Evolutionary conservation across 1,140 invertebrate genomes (phyloP).

Genomic region (Anastatus disparis): DNA sequence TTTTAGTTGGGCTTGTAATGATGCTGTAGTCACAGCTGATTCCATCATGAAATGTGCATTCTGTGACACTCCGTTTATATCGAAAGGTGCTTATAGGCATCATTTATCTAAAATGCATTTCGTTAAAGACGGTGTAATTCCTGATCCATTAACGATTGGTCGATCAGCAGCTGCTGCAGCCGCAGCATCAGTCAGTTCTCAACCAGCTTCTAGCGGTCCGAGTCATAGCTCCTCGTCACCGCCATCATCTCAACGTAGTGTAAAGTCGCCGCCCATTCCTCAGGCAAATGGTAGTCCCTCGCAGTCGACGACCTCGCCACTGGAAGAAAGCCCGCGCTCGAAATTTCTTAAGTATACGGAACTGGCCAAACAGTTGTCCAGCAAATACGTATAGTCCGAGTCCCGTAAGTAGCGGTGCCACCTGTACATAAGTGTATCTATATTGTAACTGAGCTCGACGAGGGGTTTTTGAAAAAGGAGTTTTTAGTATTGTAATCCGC

Average conservation of each 20-base stretch:
- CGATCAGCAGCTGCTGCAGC: conserved; percentile 63
- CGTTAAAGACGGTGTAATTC: conserved; percentile 89
- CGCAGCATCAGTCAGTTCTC: conserved; percentile 63
- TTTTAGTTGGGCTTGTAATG: conserved; percentile 94
- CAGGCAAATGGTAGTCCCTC: conserved; percentile 68
- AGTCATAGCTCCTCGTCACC: conserved; percentile 57
- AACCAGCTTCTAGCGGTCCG: conserved; percentile 62
- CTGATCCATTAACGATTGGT: conserved; percentile 74
- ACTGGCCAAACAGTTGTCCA: conserved; percentile 94
- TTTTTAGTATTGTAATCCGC: conserved; percentile 25
- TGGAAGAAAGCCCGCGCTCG: conserved; percentile 93
- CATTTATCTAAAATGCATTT: conserved; percentile 97
- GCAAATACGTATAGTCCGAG: conserved; percentile 87
- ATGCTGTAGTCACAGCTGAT: conserved; percentile 85
- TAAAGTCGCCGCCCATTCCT: conserved; percentile 66
- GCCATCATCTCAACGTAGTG: conserved; percentile 60
- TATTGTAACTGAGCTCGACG: conserved; percentile 56
- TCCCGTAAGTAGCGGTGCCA: conserved; percentile 66
- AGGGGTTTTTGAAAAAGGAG: conserved; percentile 18
- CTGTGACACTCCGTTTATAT: conserved; percentile 95
- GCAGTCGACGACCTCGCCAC: conserved; percentile 65
- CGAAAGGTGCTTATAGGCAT: conserved; percentile 95
- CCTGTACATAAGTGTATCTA: conserved; percentile 69
- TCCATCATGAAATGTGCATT: conserved; percentile 95
- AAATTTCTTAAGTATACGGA: conserved; percentile 98